These are phyloP conservation scores for Macrotrachela quadricornifera DNA, from an alignment of 1,140 invertebrate genomes.

Conservation along the genomic window DNA sequence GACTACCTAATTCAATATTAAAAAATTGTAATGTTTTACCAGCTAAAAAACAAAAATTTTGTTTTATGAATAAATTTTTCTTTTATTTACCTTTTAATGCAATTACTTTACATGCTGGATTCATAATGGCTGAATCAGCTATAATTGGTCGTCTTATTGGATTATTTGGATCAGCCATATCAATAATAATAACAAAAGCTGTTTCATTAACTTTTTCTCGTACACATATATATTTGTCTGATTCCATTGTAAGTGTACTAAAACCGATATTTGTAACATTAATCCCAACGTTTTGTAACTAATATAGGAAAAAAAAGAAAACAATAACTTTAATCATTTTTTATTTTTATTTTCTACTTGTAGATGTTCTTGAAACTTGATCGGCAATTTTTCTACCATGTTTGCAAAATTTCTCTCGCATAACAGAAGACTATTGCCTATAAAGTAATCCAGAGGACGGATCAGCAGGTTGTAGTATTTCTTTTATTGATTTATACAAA, in stretches of 20 bases:
- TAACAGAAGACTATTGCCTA: too few relatives aligned
- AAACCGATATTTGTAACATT: conserved; percentile 92
- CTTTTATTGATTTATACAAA: too few relatives aligned
- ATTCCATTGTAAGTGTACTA: conserved; percentile 98
- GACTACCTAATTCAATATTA: conserved; percentile 99
- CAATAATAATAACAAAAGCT: conserved; percentile 87
- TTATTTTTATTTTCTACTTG: too few relatives aligned
- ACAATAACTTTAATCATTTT: too few relatives aligned
- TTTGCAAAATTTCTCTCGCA: too few relatives aligned
- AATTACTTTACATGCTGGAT: conserved; percentile 88
- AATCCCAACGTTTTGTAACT: conserved; percentile 93
- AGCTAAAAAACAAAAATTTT: conserved; percentile 35
- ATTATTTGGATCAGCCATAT: conserved; percentile 82
- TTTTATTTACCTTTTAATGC: conserved; percentile 37
- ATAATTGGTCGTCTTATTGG: conserved; percentile 89
- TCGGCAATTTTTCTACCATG: too few relatives aligned
- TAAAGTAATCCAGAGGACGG: too few relatives aligned
- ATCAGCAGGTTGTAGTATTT: too few relatives aligned
- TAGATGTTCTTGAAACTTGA: too few relatives aligned
- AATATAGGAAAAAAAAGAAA: too few relatives aligned
- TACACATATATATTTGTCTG: conserved; percentile 98
- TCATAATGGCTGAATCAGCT: conserved; percentile 99
- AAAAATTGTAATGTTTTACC: conserved; percentile 97
- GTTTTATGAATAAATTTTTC: neutral
- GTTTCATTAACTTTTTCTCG: conserved; percentile 93